phyloP scores from a whole-genome alignment of 1,140 invertebrate genomes.

The Drosophila kohkoa region DNA sequence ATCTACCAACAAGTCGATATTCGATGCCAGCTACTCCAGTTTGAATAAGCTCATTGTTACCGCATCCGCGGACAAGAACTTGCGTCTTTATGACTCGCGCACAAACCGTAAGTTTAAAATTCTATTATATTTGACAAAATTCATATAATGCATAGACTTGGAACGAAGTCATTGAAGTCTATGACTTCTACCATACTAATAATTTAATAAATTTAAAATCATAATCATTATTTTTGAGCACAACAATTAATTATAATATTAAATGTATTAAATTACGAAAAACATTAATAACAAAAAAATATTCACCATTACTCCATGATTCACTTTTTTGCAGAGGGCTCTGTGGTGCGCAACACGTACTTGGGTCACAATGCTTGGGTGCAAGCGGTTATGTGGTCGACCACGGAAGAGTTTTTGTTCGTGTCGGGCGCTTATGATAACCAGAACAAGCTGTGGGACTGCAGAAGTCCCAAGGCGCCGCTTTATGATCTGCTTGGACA shows the following conservation, averaged over 20 bases:
- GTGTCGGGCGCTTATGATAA: slow-evolving; percentile 97
- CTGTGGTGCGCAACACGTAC: slow-evolving; percentile 94
- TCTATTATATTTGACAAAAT: no score
- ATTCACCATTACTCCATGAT: no score
- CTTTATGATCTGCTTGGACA: slow-evolving; percentile 97
- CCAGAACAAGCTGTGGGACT: slow-evolving; percentile 97
- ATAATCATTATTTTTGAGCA: no score
- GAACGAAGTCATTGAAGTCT: no score
- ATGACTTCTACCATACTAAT: no score
- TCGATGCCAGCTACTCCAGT: slow-evolving; percentile 93
- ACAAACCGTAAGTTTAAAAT: slow-evolving; percentile 89
- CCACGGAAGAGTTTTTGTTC: slow-evolving; percentile 93
- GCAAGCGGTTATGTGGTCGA: slow-evolving; percentile 95
- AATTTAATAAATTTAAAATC: no score
- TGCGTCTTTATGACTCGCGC: slow-evolving; percentile 96
- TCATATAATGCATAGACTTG: no score
- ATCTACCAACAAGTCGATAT: slow-evolving; percentile 94
- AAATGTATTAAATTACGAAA: no score
- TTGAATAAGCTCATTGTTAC: slow-evolving; percentile 91
- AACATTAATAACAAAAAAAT: no score
- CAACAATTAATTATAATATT: no score
- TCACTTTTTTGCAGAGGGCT: slow-evolving; percentile 88
- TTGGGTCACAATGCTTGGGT: slow-evolving; percentile 97
- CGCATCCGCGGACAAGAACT: slow-evolving; percentile 94
- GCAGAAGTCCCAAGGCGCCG: slow-evolving; percentile 95